Percentiles rank a stretch among this genome's conserved stretches.
Conservation (phyloP, 2,797 vertebrate species). For the Clarias platycephalus region DNA sequence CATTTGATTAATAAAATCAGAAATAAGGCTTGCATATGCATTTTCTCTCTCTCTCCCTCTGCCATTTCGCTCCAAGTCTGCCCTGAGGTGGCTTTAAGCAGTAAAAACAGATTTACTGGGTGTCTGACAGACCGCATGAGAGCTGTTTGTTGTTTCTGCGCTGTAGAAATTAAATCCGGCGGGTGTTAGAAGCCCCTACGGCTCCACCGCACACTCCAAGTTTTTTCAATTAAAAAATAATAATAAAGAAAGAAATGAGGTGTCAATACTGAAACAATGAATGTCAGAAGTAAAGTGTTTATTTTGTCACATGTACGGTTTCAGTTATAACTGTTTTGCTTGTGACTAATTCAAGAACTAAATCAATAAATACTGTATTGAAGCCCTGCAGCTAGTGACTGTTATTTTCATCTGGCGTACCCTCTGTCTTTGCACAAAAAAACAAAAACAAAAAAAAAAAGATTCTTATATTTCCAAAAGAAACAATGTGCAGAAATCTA, state of each 20-base stretch:
- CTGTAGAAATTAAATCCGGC: slow-evolving; percentile 45
- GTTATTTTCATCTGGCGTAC: slow-evolving; percentile 13
- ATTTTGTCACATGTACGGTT: slow-evolving; percentile 14
- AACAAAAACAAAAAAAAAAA: background rate
- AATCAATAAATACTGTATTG: slow-evolving; percentile 41
- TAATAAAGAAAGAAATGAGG: slow-evolving; percentile 18
- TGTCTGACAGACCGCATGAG: slow-evolving; percentile 42
- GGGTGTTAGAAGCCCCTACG: slow-evolving; percentile 26
- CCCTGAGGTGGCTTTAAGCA: slow-evolving; percentile 42
- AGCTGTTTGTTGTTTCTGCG: slow-evolving; percentile 38
- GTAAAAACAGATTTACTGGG: slow-evolving; percentile 51
- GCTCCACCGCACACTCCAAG: background rate
- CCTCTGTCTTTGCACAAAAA: background rate
- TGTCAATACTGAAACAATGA: slow-evolving; percentile 43
- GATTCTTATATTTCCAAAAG: slow-evolving; percentile 15
- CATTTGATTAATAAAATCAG: slow-evolving; percentile 53
- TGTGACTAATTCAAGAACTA: slow-evolving; percentile 36
- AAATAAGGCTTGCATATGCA: slow-evolving; percentile 46
- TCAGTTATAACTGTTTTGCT: slow-evolving; percentile 38
- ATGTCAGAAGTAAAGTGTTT: slow-evolving; percentile 32
- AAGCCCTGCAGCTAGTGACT: slow-evolving; percentile 28
- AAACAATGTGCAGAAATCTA: slow-evolving; percentile 18
- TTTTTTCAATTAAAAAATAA: slow-evolving; percentile 30
- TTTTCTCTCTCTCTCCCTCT: slow-evolving; percentile 39
- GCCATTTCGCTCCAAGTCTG: slow-evolving; percentile 38